A percentile compares a stretch with the other conserved stretches of the same genome.
These are phyloP conservation scores for Theonella swinhoei DNA, from an alignment of 37 sponge, comb jelly and placozoan genomes.

Conservation along the genomic window DNA sequence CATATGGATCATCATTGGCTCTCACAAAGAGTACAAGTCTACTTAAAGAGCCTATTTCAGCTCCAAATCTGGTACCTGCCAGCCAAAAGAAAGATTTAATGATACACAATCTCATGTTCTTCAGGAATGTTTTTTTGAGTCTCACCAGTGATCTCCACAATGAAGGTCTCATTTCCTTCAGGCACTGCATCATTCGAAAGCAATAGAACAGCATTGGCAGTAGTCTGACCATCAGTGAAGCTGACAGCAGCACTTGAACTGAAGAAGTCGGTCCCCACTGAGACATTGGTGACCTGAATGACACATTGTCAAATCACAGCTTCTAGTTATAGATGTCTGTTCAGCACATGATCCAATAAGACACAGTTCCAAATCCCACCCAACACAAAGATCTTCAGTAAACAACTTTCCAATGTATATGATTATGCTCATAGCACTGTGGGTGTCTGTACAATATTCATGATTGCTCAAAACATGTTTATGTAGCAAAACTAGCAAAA, in stretches of 20 bases:
- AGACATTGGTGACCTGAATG: constrained; percentile 1
- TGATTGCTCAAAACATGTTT: too few species aligned
- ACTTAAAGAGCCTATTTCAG: constrained; percentile 44
- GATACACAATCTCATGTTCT: not conserved
- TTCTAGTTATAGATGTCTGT: not conserved
- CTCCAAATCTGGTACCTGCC: constrained; percentile 42
- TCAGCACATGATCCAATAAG: not conserved
- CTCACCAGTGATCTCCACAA: constrained; percentile 33
- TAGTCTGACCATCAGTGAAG: constrained; percentile 55
- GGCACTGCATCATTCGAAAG: constrained; percentile 63
- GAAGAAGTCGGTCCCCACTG: constrained; percentile 4
- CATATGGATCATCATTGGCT: constrained; percentile 82
- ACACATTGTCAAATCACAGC: not conserved
- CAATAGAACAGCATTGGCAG: constrained; percentile 21
- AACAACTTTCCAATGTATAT: not conserved
- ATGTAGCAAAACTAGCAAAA: too few species aligned
- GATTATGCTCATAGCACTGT: too few species aligned
- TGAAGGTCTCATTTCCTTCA: constrained; percentile 79
- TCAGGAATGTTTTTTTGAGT: too few species aligned
- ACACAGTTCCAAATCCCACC: not conserved
- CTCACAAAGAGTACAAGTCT: constrained; percentile 33
- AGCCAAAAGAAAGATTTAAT: not conserved
- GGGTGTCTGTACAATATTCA: too few species aligned
- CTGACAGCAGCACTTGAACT: not conserved
- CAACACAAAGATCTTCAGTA: not conserved